Conservation (phyloP, 2,888 invertebrate genomes). For the Euzophera pinguis region DNA sequence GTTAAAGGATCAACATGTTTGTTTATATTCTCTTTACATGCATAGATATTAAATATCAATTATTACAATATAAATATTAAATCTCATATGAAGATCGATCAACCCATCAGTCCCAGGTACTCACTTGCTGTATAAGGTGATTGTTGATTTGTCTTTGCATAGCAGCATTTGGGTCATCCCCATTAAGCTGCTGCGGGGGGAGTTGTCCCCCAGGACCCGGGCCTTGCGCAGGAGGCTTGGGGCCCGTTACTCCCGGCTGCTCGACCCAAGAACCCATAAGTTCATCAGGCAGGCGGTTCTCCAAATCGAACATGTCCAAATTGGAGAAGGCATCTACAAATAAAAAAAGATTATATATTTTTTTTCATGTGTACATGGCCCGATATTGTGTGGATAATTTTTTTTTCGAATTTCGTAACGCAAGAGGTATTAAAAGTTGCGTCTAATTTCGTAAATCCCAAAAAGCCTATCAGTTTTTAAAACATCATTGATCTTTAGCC, state of each 20-base stretch:
- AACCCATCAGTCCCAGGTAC: constrained; percentile 50
- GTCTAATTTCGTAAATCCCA: too few relatives aligned
- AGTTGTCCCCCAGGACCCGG: constrained; percentile 86
- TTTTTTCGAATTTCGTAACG: too few relatives aligned
- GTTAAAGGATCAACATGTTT: too few relatives aligned
- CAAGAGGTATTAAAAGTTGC: too few relatives aligned
- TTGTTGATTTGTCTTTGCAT: constrained; percentile 82
- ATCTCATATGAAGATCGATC: background rate
- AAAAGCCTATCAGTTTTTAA: too few relatives aligned
- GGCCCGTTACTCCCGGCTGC: constrained; percentile 81
- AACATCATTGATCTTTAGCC: too few relatives aligned
- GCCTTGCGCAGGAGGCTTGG: constrained; percentile 90
- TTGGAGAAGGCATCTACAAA: constrained; percentile 88
- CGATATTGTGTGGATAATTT: too few relatives aligned
- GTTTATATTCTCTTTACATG: background rate
- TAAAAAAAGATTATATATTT: constrained; percentile 25
- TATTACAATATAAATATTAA: background rate
- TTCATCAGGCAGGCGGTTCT: constrained; percentile 95
- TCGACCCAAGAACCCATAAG: constrained; percentile 91
- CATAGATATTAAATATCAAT: background rate
- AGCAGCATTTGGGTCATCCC: constrained; percentile 82
- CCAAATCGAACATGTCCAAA: constrained; percentile 92
- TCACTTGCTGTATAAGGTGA: constrained; percentile 84
- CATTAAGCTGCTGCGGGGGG: constrained; percentile 83
- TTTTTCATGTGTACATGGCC: too few relatives aligned